Base-by-base conservation (phyloP, 2,888 invertebrate genomes). In the Azorinus chamasolen region DNA sequence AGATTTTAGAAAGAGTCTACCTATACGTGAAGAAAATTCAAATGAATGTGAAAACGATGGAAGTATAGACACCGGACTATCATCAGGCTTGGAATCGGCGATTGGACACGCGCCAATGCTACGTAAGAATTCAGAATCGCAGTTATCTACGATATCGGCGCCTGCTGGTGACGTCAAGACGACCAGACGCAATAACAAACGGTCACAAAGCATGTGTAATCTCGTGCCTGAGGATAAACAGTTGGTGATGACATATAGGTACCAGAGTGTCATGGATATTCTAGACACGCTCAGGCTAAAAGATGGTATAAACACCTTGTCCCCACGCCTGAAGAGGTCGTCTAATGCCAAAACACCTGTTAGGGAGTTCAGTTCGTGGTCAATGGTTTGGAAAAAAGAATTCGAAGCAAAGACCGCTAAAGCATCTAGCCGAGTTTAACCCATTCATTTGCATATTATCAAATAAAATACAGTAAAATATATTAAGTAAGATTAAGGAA, bases 301-400 rank as follows among this genome's bases (percentile, higher is more conserved):
- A 6, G 70, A 77, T 22, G 87, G 88, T 0, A 54, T 84, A 18
- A 62, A 84, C 3, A 62, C 85, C 1, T 82, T 89, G 22, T 90
- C 89, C 4, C 89, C 90, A 5, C 39, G 89, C 16, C 70, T 86
- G 4, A 63, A 50, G 16, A 51, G 61, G 32, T 72, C 63, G n/a
- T 14, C 51, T 10, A 22, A 74, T 14, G 24, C 61, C 25, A 79
- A 79, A 2, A 81, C 84, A 43, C 89, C 95, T 96, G 89, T 95
- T 96, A 89, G 96, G 96, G 94, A 96, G 96, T 94, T 97, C 97
- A 95, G 98, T 97, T 86, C 97, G 96, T 95, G 97, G 96, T 93
- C 97, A 96, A 94, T 97, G 97, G 96, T 95, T 96, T 94, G 97
- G 97, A 94, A 97, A 84, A 83, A 87, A 66, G 92, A 91, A 74